Base-by-base conservation (phyloP, 1,140 invertebrate genomes). In the Drosophila baimaii region DNA sequence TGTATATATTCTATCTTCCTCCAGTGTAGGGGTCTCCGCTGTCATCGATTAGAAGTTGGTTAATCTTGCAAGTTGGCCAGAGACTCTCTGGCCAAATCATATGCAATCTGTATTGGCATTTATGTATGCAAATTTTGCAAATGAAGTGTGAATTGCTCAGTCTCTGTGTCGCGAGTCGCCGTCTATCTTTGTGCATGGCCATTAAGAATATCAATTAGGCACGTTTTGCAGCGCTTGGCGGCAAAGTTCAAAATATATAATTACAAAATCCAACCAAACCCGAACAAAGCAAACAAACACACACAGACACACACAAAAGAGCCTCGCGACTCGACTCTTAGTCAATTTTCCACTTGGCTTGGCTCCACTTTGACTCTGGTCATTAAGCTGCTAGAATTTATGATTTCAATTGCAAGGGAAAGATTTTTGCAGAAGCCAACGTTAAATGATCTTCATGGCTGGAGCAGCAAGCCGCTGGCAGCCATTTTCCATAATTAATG, bases 101-200 rank as follows among this genome's bases (percentile, higher is more conserved):
- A 46, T 44, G 52, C 79, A 81, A 81, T 86, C 74, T 68, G 61
- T 62, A 69, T 68, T 70, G 61, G 43, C 56, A 84, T 75, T 77
- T 81, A 73, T 73, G 46, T 76, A 86, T 85, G 82, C 82, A 86
- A 86, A 85, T 85, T 35, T 63, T 46, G n/a, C 70, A 78, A 59
- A 75, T 76, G 58, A 85, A 86, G 82, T 88, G 82, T 82, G 79
- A 85, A 85, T 85, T 85, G 69, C 75, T 62, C 56, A 66, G 68
- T 71, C 68, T 55, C 33, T 58, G 27, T 55, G 47, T 46, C 41
- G 57, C 31, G 33, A 59, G n/a, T 52, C 29, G 39, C 12, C 35
- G 37, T 63, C 56, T 66, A 37, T 75, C 41, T 70, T 25, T 72
- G 43, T 65, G 49, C 57, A 63, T 57, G 79, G 73, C 73, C 65